Conservation (phyloP, 2,113 vertebrate species). For the Entelurus aequoreus region DNA sequence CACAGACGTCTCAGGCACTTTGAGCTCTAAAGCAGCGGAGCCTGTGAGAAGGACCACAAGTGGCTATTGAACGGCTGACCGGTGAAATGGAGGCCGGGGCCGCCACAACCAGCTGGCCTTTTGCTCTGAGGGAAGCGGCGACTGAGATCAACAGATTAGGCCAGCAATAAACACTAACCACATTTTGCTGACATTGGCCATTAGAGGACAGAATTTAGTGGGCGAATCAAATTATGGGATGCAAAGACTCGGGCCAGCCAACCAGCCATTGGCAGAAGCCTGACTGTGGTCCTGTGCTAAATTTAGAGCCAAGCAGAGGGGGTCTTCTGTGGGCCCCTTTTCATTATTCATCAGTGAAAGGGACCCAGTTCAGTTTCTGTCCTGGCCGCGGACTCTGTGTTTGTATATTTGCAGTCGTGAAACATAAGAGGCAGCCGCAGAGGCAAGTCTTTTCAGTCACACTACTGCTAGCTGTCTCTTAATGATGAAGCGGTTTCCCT, state of each 20-base stretch:
- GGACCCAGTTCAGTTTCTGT: conserved; percentile 60
- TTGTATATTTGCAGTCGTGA: conserved; percentile 13
- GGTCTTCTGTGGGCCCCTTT: conserved; percentile 48
- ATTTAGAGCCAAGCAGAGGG: conserved; percentile 57
- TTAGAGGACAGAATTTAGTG: conserved; percentile 20
- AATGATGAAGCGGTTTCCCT: too few species aligned
- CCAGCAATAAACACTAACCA: conserved; percentile 11
- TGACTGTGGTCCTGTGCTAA: conserved; percentile 44
- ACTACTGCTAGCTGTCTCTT: neutral
- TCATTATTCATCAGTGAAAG: conserved; percentile 69
- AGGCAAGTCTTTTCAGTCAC: too few species aligned
- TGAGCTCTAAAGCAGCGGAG: conserved; percentile 2
- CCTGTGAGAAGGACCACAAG: conserved; percentile 20
- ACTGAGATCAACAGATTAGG: conserved; percentile 13
- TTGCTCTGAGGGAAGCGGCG: conserved; percentile 10
- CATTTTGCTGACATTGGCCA: neutral
- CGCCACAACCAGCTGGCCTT: conserved; percentile 29
- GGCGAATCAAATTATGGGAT: conserved; percentile 31
- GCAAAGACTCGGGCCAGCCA: conserved; percentile 12
- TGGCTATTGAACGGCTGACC: conserved; percentile 31
- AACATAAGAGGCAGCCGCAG: conserved; percentile 1
- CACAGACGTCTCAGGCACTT: neutral
- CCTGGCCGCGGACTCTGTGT: conserved; percentile 14
- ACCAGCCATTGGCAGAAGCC: conserved; percentile 29
- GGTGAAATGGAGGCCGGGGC: conserved; percentile 26